phyloP scores from a whole-genome alignment of 2,797 vertebrate genomes.

The Mus caroli region DNA sequence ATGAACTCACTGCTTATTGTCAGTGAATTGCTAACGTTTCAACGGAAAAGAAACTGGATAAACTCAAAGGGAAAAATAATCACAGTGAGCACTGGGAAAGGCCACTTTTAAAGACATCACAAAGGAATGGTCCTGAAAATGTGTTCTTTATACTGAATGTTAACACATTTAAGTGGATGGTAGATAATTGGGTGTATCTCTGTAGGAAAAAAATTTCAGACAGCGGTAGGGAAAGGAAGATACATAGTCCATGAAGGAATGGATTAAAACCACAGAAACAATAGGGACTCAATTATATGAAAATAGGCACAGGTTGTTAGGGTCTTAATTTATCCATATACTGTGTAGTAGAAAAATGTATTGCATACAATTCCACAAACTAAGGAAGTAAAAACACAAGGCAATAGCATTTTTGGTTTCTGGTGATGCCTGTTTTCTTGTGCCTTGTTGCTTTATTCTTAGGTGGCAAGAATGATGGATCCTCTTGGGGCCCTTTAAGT shows the following conservation, averaged over 20 bases:
- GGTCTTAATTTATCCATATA: neutral
- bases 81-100: neutral
- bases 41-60: neutral
- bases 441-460: neutral
- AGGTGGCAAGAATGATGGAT: neutral
- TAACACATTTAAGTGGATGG: neutral
- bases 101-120: neutral
- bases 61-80: neutral
- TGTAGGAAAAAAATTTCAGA: neutral
- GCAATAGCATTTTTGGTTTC: neutral
- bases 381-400: neutral
- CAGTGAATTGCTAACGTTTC: neutral
- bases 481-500: neutral
- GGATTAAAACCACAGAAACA: neutral
- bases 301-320: no score
- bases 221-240: neutral
- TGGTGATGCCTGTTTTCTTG: neutral
- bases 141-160: neutral
- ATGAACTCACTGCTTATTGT: neutral
- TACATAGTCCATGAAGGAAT: neutral
- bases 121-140: neutral
- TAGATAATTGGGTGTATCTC: neutral
- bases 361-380: neutral
- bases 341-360: neutral
- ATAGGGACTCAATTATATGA: neutral